Conservation (phyloP, 2,888 invertebrate genomes). For the Beris chalybata region DNA sequence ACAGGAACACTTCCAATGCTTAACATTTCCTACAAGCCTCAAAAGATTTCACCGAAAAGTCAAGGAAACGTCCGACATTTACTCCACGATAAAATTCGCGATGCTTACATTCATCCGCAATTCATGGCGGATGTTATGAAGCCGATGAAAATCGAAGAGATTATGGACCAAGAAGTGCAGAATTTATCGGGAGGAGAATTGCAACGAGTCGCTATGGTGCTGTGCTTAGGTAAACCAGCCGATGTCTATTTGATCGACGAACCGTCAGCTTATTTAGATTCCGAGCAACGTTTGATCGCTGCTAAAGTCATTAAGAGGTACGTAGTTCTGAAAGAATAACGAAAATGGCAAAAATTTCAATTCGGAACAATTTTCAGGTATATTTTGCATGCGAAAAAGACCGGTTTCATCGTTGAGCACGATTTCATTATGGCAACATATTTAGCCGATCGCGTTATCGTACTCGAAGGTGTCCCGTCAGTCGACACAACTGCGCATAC, state of each 20-base stretch:
- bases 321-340: neutral
- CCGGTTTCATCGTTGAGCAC: slow-evolving; percentile 99
- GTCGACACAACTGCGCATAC: slow-evolving; percentile 85
- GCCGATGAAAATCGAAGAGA: slow-evolving; percentile 93
- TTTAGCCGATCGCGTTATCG: slow-evolving; percentile 96
- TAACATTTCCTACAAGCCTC: slow-evolving; percentile 99
- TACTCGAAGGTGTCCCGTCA: slow-evolving; percentile 95
- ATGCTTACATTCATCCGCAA: slow-evolving; percentile 96
- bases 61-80: slow-evolving; percentile 90
- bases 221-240: slow-evolving; percentile 97
- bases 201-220: slow-evolving; percentile 93
- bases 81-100: slow-evolving; percentile 94
- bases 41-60: slow-evolving; percentile 98
- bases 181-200: slow-evolving; percentile 99
- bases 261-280: slow-evolving; percentile 98
- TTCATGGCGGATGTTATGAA: slow-evolving; percentile 99
- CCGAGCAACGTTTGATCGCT: slow-evolving; percentile 98
- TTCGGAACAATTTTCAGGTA: slow-evolving; percentile 62
- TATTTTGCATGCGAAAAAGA: slow-evolving; percentile 98
- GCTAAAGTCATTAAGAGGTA: slow-evolving; percentile 98
- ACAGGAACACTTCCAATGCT: slow-evolving; percentile 72
- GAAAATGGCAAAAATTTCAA: neutral
- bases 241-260: slow-evolving; percentile 99
- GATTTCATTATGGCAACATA: slow-evolving; percentile 99
- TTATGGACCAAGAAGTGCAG: slow-evolving; percentile 97